These are phyloP conservation scores for Papilio dardanus DNA, from an alignment of 1,140 invertebrate genomes.

Conservation along the genomic window DNA sequence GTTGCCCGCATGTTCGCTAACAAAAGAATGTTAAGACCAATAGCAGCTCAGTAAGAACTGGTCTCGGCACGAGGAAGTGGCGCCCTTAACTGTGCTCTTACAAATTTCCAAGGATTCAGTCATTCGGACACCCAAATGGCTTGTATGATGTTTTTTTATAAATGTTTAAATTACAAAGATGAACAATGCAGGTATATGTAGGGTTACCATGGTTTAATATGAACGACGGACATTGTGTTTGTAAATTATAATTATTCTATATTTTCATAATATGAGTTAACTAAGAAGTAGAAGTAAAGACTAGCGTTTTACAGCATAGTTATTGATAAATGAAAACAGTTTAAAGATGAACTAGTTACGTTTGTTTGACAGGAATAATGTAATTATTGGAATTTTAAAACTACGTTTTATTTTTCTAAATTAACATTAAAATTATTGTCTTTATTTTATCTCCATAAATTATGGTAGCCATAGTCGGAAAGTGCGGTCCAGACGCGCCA, in stretches of 20 bases:
- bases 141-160: conserved; percentile 3
- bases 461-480: neutral
- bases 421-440: neutral
- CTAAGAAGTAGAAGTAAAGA: neutral
- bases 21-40: conserved; percentile 24
- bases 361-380: too few species aligned
- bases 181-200: conserved; percentile 13
- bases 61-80: neutral
- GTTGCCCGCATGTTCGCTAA: conserved; percentile 15
- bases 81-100: neutral
- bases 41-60: neutral
- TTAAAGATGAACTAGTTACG: too few species aligned
- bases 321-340: too few species aligned
- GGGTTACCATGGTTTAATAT: neutral
- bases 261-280: neutral
- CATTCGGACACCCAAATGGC: conserved; percentile 8
- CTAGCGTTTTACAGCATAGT: too few species aligned
- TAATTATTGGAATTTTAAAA: neutral
- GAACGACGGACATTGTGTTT: neutral
- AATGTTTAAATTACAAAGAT: neutral
- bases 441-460: neutral
- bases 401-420: too few species aligned
- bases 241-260: neutral
- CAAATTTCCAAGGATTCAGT: conserved; percentile 10
- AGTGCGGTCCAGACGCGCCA: conserved; percentile 1